phyloP scores from a whole-genome alignment of 2,797 vertebrate genomes.

The Pelobates cultripes region DNA sequence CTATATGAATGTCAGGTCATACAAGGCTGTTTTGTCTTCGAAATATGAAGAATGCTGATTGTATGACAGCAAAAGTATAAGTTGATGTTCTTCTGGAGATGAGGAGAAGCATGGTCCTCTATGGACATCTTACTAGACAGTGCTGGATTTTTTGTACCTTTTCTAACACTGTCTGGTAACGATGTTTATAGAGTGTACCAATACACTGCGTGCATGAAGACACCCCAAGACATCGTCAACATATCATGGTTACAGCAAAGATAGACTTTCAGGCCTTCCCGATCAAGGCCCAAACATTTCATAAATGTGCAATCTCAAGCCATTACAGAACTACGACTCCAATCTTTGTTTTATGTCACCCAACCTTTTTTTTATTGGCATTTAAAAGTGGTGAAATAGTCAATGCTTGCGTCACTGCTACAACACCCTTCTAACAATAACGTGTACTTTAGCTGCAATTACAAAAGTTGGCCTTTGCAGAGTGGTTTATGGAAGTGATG shows the following conservation, averaged over 20 bases:
- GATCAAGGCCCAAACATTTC: background rate
- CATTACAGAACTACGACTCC: background rate
- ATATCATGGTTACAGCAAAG: background rate
- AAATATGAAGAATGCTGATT: background rate
- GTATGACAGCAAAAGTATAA: background rate
- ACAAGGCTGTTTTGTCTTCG: background rate
- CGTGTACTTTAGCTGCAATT: background rate
- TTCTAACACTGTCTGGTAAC: slow-evolving; percentile 99
- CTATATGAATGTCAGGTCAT: background rate
- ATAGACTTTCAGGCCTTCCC: background rate
- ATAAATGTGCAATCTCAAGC: background rate
- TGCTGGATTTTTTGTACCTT: slow-evolving; percentile 91
- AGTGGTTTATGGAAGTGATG: too few species aligned
- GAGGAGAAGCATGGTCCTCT: slow-evolving; percentile 73
- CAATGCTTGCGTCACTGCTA: background rate
- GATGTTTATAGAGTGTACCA: slow-evolving; percentile 94
- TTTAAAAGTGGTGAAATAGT: background rate
- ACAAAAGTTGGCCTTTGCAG: too few species aligned
- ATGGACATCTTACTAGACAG: slow-evolving; percentile 99
- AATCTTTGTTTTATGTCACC: background rate
- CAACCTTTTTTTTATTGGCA: background rate
- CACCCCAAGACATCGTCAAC: slow-evolving; percentile 18
- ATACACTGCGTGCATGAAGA: slow-evolving; percentile 51
- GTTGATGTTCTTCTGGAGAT: background rate
- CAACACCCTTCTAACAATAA: background rate